Base-by-base conservation (phyloP, 2,888 invertebrate genomes). In the Erebia palarica region DNA sequence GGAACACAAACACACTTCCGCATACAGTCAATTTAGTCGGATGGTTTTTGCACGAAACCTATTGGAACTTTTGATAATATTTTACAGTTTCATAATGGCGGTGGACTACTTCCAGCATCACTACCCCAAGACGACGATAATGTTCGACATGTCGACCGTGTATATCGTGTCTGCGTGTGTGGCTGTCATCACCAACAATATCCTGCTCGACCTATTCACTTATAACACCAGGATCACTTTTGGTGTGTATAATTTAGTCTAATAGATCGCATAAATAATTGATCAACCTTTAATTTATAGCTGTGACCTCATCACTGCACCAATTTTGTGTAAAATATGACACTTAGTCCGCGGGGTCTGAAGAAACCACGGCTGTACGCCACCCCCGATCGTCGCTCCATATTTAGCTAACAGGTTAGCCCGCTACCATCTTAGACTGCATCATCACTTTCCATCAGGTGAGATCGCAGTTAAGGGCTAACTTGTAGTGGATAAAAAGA, bases 121-220 rank as follows among this genome's bases (percentile, higher is more conserved):
- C 78, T 98, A 97, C 86, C 97, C 97, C 0, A 96, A 96, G 69
- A 95, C 97, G 0, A 96, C 97, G 1, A 97, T 98, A 74, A 96
- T 98, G 81, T 96, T 98, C 86, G 98, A 98, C 86, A 97, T 98
- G 96, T 97, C 97, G 14, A 95, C 97, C 75, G 97, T 98, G 57
- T 98, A 98, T 88, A 98, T 98, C 77, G 94, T 96, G n/a, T 96
- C 97, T 76, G 98, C 98, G 44, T 97, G 98, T 80, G 94, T 96
- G 71, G 97, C 98, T 3, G 98, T 98, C 9, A 91, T 97, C 75
- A 94, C 96, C 68, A 98, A 98, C 88, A 98, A 98, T 83, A 90
- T 97, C 71, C 91, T 98, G 18, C 95, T 98, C 13, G 97, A 98
- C 80, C 94, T 97, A 65, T 95, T 98, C 74, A 96, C 96, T 0